Conservation (phyloP, 2,113 vertebrate species). For the Paradisaea rubra region DNA sequence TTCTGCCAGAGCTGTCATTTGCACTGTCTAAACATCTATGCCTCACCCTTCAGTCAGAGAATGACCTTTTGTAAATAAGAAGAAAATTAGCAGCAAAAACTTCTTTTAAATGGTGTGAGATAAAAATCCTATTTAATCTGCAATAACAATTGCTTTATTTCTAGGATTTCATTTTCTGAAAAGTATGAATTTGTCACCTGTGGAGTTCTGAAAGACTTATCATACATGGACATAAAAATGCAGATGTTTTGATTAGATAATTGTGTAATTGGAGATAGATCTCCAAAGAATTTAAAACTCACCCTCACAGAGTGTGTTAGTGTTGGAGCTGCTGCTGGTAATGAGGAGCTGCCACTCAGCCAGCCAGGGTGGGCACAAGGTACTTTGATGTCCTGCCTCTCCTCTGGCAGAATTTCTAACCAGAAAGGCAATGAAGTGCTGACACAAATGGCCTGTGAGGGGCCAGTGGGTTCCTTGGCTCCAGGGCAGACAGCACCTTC, state of each 20-base stretch:
- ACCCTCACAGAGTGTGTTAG: accelerated
- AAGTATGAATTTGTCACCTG: neutral
- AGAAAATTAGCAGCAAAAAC: neutral
- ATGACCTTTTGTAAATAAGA: neutral
- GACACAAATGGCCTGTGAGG: neutral
- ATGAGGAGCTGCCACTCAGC: neutral
- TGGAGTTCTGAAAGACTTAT: neutral
- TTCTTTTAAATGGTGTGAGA: neutral
- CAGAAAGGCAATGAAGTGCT: neutral
- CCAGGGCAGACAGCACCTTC: neutral
- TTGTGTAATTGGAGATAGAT: neutral
- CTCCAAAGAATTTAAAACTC: neutral
- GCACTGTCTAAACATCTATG: neutral
- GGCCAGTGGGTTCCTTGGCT: neutral
- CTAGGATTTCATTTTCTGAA: neutral
- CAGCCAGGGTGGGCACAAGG: neutral
- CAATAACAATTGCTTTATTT: neutral
- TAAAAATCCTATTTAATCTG: neutral
- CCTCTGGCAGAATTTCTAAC: neutral
- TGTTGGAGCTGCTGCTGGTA: neutral
- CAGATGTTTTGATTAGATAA: neutral
- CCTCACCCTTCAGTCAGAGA: neutral
- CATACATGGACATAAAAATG: neutral
- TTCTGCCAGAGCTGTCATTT: neutral
- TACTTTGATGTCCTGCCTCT: neutral